phyloP scores from a whole-genome alignment of 2,797 vertebrate genomes.

The Trichosurus vulpecula region DNA sequence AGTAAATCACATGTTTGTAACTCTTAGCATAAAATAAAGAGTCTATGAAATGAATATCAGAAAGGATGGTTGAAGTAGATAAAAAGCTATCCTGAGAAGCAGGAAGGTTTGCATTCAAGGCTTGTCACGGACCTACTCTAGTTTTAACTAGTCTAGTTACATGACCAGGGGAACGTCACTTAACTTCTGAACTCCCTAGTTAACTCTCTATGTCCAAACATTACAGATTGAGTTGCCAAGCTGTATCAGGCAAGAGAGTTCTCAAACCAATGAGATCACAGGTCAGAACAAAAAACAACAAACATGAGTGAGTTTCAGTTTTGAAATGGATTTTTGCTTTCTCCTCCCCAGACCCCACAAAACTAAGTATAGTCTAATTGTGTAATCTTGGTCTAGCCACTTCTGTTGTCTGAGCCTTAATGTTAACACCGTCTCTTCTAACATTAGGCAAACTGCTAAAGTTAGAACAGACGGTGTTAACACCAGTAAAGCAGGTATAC shows the following conservation, averaged over 20 bases:
- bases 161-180: not conserved
- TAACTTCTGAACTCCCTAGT: not conserved
- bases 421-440: not conserved
- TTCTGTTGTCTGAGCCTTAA: not conserved
- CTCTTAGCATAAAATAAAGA: not conserved
- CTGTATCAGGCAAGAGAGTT: not conserved
- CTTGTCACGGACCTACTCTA: not conserved
- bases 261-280: not conserved
- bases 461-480: too few species aligned
- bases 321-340: not conserved
- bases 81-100: not conserved
- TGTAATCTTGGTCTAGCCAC: not conserved
- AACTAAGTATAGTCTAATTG: not conserved
- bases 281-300: not conserved
- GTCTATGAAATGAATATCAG: not conserved
- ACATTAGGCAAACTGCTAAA: not conserved
- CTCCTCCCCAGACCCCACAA: not conserved
- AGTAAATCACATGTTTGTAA: not conserved
- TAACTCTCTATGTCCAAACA: not conserved
- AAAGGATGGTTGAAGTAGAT: not conserved
- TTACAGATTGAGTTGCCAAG: not conserved
- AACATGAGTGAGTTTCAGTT: not conserved
- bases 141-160: not conserved
- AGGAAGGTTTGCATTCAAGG: not conserved
- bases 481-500: not conserved